Percentiles rank a stretch among this genome's conserved stretches.
Evolutionary conservation across 1,140 invertebrate genomes (phyloP).

Genomic region (Araneus ventricosus): DNA sequence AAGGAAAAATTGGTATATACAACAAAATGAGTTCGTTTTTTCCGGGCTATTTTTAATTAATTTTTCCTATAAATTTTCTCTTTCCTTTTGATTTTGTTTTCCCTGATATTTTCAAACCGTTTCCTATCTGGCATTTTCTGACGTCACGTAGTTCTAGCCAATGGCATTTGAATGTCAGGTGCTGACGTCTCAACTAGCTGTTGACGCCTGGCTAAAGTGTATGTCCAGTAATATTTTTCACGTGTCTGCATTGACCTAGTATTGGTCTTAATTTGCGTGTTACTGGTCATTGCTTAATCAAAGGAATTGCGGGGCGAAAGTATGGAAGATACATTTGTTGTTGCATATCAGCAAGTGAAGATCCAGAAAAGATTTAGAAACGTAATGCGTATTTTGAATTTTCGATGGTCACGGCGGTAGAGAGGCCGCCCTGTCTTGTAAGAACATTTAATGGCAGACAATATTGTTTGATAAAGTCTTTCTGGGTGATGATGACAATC

Average conservation of each 20-base stretch:
- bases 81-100: background rate
- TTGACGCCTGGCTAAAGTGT: conserved; percentile 16
- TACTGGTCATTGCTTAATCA: conserved; percentile 96
- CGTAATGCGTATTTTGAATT: conserved; percentile 81
- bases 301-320: conserved; percentile 95
- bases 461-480: conserved; percentile 95
- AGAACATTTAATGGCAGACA: conserved; percentile 97
- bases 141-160: conserved; percentile 41
- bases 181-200: conserved; percentile 55
- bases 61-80: background rate
- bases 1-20: no score
- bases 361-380: conserved; percentile 84
- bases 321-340: conserved; percentile 99
- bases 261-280: conserved; percentile 95
- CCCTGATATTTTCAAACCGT: background rate
- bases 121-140: background rate
- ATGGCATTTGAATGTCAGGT: conserved; percentile 55
- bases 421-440: conserved; percentile 85
- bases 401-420: conserved; percentile 84
- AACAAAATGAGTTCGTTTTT: no score
- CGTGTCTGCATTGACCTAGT: conserved; percentile 82
- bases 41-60: background rate
- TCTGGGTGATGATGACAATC: conserved; percentile 96
- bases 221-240: conserved; percentile 8
- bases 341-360: conserved; percentile 95